Evolutionary conservation across 2,888 invertebrate genomes (phyloP).

Genomic region (Drosophila prolongata): DNA sequence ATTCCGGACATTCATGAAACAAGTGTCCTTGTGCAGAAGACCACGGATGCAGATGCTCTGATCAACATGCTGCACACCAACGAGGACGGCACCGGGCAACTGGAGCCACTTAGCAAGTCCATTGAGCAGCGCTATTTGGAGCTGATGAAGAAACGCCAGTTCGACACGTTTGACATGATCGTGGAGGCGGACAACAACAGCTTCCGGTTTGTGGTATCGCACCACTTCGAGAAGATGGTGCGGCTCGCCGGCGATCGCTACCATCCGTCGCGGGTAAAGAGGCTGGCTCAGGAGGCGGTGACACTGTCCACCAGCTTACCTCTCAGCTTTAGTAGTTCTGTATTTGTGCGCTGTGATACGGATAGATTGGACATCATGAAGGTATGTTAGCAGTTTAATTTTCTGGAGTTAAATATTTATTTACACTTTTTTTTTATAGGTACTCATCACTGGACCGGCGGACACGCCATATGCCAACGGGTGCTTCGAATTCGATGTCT

Average conservation of each 20-base stretch:
- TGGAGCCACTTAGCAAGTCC: slow-evolving; percentile 86
- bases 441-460: slow-evolving; percentile 95
- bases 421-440: slow-evolving; percentile 85
- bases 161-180: slow-evolving; percentile 97
- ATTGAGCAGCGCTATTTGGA: slow-evolving; percentile 92
- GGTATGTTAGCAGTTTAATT: slow-evolving; percentile 84
- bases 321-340: slow-evolving; percentile 95
- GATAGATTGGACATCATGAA: slow-evolving; percentile 98
- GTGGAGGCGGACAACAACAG: slow-evolving; percentile 90
- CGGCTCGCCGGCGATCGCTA: slow-evolving; percentile 94
- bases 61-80: slow-evolving; percentile 68
- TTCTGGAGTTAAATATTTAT: too few species aligned
- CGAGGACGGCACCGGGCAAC: slow-evolving; percentile 67
- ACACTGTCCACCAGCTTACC: slow-evolving; percentile 96
- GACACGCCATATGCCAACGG: slow-evolving; percentile 97
- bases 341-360: slow-evolving; percentile 97
- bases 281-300: slow-evolving; percentile 97
- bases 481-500: slow-evolving; percentile 95
- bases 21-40: slow-evolving; percentile 82
- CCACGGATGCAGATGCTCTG: slow-evolving; percentile 81
- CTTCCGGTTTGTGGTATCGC: slow-evolving; percentile 93
- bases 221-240: slow-evolving; percentile 95
- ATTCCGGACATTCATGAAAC: slow-evolving; percentile 94
- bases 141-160: slow-evolving; percentile 95
- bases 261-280: slow-evolving; percentile 94